phyloP scores from a whole-genome alignment of 2,888 invertebrate genomes.

The Macropis europaea region DNA sequence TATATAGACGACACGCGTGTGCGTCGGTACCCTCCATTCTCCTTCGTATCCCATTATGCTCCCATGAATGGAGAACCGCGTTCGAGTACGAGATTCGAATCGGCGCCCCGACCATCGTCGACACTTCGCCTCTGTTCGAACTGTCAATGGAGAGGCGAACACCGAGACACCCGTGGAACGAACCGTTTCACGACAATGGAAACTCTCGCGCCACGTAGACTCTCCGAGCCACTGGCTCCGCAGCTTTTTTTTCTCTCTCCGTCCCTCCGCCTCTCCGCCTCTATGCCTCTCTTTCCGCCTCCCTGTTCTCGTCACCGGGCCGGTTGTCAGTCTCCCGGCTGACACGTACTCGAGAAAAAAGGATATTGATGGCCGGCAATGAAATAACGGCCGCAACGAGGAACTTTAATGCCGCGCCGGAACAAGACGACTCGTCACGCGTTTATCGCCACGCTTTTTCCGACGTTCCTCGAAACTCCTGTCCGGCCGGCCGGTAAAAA shows the following conservation, averaged over 20 bases:
- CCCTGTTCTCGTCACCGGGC: slow-evolving; percentile 33
- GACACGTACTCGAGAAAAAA: slow-evolving; percentile 55
- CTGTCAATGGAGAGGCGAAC: slow-evolving; percentile 60
- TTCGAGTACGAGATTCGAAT: slow-evolving; percentile 70
- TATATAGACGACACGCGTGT: slow-evolving; percentile 18
- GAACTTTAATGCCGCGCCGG: background rate
- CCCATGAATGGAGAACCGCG: slow-evolving; percentile 66
- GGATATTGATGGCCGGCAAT: slow-evolving; percentile 48
- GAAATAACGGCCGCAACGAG: slow-evolving; percentile 41
- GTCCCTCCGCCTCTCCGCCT: slow-evolving; percentile 25
- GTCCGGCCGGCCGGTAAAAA: too few species aligned
- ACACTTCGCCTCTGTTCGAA: slow-evolving; percentile 68
- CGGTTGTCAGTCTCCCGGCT: slow-evolving; percentile 48
- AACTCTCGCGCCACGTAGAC: slow-evolving; percentile 51
- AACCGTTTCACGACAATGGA: slow-evolving; percentile 59
- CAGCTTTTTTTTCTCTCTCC: slow-evolving; percentile 51
- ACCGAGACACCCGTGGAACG: slow-evolving; percentile 39
- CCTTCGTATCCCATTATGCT: slow-evolving; percentile 62
- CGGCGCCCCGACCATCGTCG: slow-evolving; percentile 64
- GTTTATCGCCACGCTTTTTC: background rate
- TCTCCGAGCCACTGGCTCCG: slow-evolving; percentile 31
- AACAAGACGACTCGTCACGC: background rate
- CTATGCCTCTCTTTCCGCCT: too few species aligned
- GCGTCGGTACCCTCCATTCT: slow-evolving; percentile 50
- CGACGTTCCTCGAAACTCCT: too few species aligned